Evolutionary conservation across 37 sponge, comb jelly and placozoan genomes (phyloP), one percentile per base, ranked within the genome.

Genomic region (Axinella damicornis): DNA sequence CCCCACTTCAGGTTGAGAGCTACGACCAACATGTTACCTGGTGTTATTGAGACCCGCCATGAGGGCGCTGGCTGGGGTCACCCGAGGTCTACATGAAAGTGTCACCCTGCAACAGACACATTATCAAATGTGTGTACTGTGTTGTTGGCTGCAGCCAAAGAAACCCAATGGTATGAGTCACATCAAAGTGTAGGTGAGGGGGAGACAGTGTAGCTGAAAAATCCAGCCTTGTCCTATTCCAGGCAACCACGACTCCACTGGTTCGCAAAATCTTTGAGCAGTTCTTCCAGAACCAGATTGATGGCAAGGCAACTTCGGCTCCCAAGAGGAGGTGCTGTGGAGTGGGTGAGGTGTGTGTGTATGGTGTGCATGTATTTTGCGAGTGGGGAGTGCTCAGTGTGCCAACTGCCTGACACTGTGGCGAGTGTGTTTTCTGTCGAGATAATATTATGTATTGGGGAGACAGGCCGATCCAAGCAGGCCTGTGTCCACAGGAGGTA

Each of bases 401-500:
- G 96, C 66, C 94, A 93, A 70, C 78, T 77, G 62, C 71, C 91
- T 9, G 96, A 96, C n/a, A n/a, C 73, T 96, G 96, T 81, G 96
- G 96, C 4, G 74, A 79, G 27, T 96, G 96, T 60, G 39, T 66
- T 0, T 46, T 85, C 57, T 96, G 96, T 57, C 77, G 72, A 32
- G 89, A 93, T 63, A 96, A 85, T 89, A 58, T 85, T 55, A 96
- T 93, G 81, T 96, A n/a, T 96, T 78, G 96, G 96, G 53, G 96
- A 93, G 13, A 58, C 84, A 22, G 94, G 96, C 22, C 78, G 90
- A 65, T 79, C 81, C 52, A 90, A 90, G 77, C 96, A 93, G 71
- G 87, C 88, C 5, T 96, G 96, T 56, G 69, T 93, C 27, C 80
- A 91, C 46, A 53, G 94, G 28, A 84, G 79, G 93, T 87, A 78